Percentiles rank a stretch among this genome's conserved stretches.
Conservation (phyloP, 1,140 invertebrate species). For the Piezodorus guildinii region DNA sequence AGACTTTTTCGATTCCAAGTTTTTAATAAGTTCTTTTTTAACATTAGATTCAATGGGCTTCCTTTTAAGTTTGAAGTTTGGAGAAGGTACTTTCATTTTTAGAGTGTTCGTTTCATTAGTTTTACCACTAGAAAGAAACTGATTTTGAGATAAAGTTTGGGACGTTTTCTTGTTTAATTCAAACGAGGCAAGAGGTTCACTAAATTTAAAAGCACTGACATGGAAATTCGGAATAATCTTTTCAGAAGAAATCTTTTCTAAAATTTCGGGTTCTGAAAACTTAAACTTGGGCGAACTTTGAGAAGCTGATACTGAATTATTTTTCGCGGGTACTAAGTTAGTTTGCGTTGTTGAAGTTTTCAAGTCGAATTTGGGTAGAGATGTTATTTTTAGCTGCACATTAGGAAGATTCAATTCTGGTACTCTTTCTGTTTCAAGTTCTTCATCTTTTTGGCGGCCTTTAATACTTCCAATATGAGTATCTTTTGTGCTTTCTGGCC, state of each 20-base stretch:
- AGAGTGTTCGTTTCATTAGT: too few species aligned
- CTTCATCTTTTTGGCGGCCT: conserved; percentile 15
- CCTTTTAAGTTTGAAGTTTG: conserved; percentile 8
- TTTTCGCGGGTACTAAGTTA: neutral
- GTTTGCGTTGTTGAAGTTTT: neutral
- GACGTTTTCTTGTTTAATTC: neutral
- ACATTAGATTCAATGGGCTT: neutral
- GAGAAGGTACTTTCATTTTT: neutral
- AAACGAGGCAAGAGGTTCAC: conserved; percentile 3
- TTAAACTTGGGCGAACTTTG: neutral
- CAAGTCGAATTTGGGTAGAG: conserved; percentile 13
- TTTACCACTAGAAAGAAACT: neutral
- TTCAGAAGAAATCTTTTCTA: neutral
- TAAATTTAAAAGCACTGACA: conserved; percentile 6
- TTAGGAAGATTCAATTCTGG: conserved; percentile 12
- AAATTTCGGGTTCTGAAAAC: neutral
- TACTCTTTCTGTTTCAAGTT: neutral
- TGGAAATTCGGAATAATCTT: neutral
- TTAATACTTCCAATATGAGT: conserved; percentile 11
- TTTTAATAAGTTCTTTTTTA: neutral
- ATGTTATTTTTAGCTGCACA: conserved; percentile 1
- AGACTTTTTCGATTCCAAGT: neutral
- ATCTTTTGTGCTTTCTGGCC: neutral
- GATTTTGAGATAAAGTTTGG: neutral
- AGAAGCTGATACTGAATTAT: too few species aligned